phyloP scores from a whole-genome alignment of 2,113 vertebrate genomes.

The Bettongia penicillata region DNA sequence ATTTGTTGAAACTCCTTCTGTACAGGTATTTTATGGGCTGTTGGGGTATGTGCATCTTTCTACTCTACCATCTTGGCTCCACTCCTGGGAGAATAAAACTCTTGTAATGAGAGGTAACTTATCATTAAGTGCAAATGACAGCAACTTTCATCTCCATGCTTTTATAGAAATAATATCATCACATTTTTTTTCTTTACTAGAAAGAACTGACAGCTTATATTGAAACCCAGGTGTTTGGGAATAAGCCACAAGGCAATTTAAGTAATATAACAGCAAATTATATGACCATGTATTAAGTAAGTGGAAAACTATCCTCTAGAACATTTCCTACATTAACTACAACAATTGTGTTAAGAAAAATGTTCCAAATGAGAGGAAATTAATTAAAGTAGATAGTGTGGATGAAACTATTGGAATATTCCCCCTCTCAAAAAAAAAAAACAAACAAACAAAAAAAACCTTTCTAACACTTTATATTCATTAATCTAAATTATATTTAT shows the following conservation, averaged over 20 bases:
- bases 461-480: neutral
- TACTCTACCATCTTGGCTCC: too few species aligned
- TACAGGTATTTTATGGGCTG: too few species aligned
- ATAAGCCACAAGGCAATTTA: neutral
- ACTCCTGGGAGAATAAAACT: neutral
- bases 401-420: neutral
- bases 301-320: neutral
- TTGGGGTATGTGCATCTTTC: too few species aligned
- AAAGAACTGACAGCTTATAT: neutral
- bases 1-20: too few species aligned
- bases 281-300: neutral
- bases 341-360: neutral
- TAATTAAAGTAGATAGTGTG: neutral
- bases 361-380: neutral
- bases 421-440: too few species aligned
- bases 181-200: constrained; percentile 15
- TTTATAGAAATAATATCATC: neutral
- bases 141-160: constrained; percentile 2
- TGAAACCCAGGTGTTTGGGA: neutral
- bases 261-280: constrained; percentile 16
- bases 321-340: neutral
- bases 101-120: neutral
- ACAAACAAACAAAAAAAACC: neutral
- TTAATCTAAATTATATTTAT: neutral
- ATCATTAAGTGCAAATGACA: constrained; percentile 38